Base-by-base conservation (phyloP, 1,140 invertebrate species). In the Elysia chlorotica region DNA sequence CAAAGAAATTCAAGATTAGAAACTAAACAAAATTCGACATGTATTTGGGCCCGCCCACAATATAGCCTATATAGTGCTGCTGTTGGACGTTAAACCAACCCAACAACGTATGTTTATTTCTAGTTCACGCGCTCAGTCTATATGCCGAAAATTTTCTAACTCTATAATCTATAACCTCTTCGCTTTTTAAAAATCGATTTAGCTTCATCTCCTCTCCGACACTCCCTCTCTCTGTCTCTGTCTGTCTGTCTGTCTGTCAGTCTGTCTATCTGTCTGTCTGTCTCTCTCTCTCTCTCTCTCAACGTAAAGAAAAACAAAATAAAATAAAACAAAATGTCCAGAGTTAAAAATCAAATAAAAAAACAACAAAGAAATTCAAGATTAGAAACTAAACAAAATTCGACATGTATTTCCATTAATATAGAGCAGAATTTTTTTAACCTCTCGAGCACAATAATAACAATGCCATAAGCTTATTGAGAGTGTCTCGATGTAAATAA, bases 221-320 rank as follows among this genome's bases (percentile, higher is more conserved):
- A 14, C 33, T 66, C 14, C 48, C 33, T 37, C 10, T 66, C 33
- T 66, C 10, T 66, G 35, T 48, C 28, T 66, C 65, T 66, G 21
- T 66, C 65, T 66, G 21, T 66, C 65, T 66, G 21, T 66, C 35
- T 66, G 21, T 66, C 35, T 66, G 21, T 66, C 38, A 38, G 19
- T 48, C 65, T 48, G 19, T 38, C 65, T 38, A 14, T 38, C 38
- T 66, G 19, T 66, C 35, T 66, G n/a, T 66, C 21, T n/a, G 19
- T 66, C 21, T 66, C 2, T 38, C 21, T 48, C 10, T 23, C 33
- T 38, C 10, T 66, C 21, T 63, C 10, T 63, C 17, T 63, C 21
- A 31, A 3, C 35, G 25, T 30, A 6, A 23, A n/a, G n/a, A n/a
- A n/a, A n/a, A n/a, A n/a, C n/a, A n/a, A n/a, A n/a, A n/a, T n/a